Percentiles rank a stretch among this genome's conserved stretches.
These are phyloP conservation scores for Sebastes fasciatus DNA, from an alignment of 2,113 vertebrate species.

Conservation along the genomic window DNA sequence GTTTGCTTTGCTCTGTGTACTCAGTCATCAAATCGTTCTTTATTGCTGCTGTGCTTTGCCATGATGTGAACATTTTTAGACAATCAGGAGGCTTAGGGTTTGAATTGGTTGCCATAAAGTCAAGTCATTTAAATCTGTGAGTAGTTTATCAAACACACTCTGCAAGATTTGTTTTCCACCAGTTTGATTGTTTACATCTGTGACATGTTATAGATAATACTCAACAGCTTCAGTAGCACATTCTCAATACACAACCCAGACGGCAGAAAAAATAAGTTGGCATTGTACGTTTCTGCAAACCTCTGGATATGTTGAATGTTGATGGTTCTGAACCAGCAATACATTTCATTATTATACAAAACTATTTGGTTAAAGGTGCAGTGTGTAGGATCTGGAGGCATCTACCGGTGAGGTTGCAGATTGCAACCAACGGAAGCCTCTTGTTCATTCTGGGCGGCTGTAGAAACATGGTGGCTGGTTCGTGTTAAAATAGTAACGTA, in stretches of 20 bases:
- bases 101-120: constrained; percentile 17
- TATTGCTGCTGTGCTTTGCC: constrained; percentile 15
- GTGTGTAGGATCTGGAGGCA: too few relatives aligned
- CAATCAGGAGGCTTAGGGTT: neutral
- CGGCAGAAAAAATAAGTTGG: too few relatives aligned
- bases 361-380: too few relatives aligned
- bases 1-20: constrained; percentile 49
- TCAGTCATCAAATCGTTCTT: constrained; percentile 38
- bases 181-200: constrained; percentile 27
- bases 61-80: constrained; percentile 13
- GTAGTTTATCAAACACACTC: constrained; percentile 13
- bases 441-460: too few relatives aligned
- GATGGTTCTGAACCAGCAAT: too few relatives aligned
- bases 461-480: too few relatives aligned
- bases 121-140: constrained; percentile 26
- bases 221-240: neutral
- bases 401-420: too few relatives aligned
- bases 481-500: neutral
- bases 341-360: too few relatives aligned
- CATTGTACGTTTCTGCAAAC: too few relatives aligned
- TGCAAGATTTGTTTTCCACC: neutral
- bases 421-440: too few relatives aligned
- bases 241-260: neutral
- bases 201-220: neutral
- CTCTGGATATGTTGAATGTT: too few relatives aligned